Conservation (phyloP, 2,113 vertebrate species). For the Alligator mississippiensis region DNA sequence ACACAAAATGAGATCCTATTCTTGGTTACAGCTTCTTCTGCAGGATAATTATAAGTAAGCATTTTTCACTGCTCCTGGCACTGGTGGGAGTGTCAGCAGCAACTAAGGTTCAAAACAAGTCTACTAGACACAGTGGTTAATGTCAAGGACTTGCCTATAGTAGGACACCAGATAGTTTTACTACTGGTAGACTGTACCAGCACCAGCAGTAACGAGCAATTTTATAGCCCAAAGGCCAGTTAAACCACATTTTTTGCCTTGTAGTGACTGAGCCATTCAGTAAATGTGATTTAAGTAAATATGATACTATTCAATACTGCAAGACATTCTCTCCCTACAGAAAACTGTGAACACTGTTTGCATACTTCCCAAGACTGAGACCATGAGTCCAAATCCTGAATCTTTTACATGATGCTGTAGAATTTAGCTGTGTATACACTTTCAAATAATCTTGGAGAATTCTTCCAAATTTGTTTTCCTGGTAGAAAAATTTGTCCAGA, state of each 20-base stretch:
- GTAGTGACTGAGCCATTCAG: not conserved
- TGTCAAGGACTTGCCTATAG: not conserved
- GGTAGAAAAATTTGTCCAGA: no score
- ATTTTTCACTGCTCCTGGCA: not conserved
- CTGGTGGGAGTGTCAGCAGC: not conserved
- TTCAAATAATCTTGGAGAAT: no score
- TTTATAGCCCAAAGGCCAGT: not conserved
- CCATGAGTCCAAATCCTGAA: not conserved
- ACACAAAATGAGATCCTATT: not conserved
- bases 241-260: not conserved
- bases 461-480: no score
- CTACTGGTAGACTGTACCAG: not conserved
- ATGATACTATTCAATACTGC: not conserved
- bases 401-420: not conserved
- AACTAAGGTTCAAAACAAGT: slow-evolving; percentile 24
- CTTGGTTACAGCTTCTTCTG: not conserved
- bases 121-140: not conserved
- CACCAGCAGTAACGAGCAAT: not conserved
- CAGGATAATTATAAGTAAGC: not conserved
- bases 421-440: no score
- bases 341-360: not conserved
- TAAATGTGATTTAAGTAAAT: not conserved
- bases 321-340: not conserved
- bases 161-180: not conserved
- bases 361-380: not conserved